phyloP scores from a whole-genome alignment of 2,888 invertebrate species.

The Volucella bombylans region DNA sequence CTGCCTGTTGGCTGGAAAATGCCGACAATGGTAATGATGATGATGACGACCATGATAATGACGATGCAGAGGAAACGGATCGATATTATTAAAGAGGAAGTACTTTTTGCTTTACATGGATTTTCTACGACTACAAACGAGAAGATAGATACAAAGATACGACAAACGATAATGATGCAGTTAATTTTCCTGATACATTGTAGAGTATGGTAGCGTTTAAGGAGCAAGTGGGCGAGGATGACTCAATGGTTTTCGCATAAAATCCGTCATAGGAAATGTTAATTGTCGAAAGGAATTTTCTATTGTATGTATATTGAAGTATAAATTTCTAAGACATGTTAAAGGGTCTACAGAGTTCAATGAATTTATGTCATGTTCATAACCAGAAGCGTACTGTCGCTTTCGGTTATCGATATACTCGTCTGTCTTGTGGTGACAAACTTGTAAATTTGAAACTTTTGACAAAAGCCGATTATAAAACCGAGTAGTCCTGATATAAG shows the following conservation, averaged over 20 bases:
- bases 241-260: conserved; percentile 43
- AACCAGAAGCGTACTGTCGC: no score
- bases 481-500: no score
- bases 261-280: conserved; percentile 6
- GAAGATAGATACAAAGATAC: conserved; percentile 10
- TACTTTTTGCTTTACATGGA: conserved; percentile 36
- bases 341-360: no score
- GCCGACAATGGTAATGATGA: conserved; percentile 49
- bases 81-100: conserved; percentile 76
- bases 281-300: neutral
- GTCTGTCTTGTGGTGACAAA: no score
- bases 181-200: conserved; percentile 35
- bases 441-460: no score
- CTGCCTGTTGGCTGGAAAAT: conserved; percentile 70
- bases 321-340: no score
- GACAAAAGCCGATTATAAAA: no score
- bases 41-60: conserved; percentile 27
- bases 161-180: conserved; percentile 24
- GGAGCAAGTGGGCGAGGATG: conserved; percentile 47
- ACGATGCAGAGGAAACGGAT: conserved; percentile 66
- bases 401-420: no score
- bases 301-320: no score
- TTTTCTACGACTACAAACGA: neutral
- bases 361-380: no score
- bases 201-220: conserved; percentile 28